Evolutionary conservation across 2,797 vertebrate genomes (phyloP), one percentile per base, ranked within the genome.

Genomic region (Chrosomus eos): DNA sequence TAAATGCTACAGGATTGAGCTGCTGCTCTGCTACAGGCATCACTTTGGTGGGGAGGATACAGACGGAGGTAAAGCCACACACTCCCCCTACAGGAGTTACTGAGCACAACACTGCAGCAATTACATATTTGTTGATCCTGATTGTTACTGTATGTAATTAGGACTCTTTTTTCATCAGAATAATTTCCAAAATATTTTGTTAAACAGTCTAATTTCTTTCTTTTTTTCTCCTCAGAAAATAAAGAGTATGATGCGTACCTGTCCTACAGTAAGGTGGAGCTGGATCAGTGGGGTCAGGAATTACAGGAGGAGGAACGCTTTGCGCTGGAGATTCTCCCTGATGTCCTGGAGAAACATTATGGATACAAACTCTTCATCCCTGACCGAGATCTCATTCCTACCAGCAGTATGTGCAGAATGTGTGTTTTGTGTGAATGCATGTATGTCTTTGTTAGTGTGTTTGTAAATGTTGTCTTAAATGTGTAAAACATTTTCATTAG

Each of bases 181-280:
- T 3, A 10, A 28, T 36, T 36, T 58, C 3, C 33, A 5, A 28
- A 78, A 28, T 13, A 13, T 40, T n/a, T 16, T 40, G 53, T 58
- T 58, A 53, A 45, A 7, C 2, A 10, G 2, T 68, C 48, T 31
- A 4, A 33, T 36, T 40, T 58, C 11, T 40, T 23, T 67, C 16
- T 83, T n/a, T 77, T 78, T 40, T 74, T 11, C n/a, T 28, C 53
- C 16, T 43, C 36, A 81, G 66, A 81, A 38, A 70, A 81, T 53
- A 88, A 88, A 94, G 98, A 99, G 92, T 99, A 99, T 4, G 98
- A 99, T 88, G 98, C 98, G 0, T 99, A 99, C 91, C 94, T 99
- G 68, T 99, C 98, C 87, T 99, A 99, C 93, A 99, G 97, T 94
- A 99, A 99, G 96, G 97, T 99, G 94, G 98, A 99, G 91, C 97